These are phyloP conservation scores for Tachycineta bicolor DNA, from an alignment of 2,113 vertebrate genomes.

Conservation along the genomic window DNA sequence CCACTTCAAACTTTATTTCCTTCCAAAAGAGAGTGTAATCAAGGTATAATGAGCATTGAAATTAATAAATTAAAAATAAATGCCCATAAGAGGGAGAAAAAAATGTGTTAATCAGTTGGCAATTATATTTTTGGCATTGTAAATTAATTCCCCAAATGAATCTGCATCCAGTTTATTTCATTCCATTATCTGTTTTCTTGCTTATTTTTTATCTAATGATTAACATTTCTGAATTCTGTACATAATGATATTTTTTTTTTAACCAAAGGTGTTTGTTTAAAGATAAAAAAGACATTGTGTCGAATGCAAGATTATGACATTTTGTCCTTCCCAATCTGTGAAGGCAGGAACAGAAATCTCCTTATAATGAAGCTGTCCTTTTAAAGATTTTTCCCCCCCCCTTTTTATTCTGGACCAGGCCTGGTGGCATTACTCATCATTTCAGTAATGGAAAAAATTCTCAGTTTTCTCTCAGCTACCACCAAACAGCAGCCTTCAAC, in stretches of 20 bases:
- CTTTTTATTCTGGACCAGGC: background rate
- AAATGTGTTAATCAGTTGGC: slow-evolving; percentile 62
- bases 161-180: slow-evolving; percentile 47
- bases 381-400: background rate
- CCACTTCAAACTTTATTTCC: slow-evolving; percentile 71
- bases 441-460: slow-evolving; percentile 8
- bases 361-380: background rate
- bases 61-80: slow-evolving; percentile 81
- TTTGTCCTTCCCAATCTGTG: background rate
- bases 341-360: background rate
- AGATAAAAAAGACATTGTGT: slow-evolving; percentile 18
- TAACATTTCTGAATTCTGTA: slow-evolving; percentile 47
- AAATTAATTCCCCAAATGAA: slow-evolving; percentile 73
- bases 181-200: slow-evolving; percentile 54
- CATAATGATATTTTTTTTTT: background rate
- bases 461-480: background rate
- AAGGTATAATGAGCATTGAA: slow-evolving; percentile 72
- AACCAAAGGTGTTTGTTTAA: slow-evolving; percentile 27
- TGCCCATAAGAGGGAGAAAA: slow-evolving; percentile 66
- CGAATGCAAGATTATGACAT: background rate
- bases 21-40: slow-evolving; percentile 69
- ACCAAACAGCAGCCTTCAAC: background rate
- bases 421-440: background rate
- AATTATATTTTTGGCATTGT: slow-evolving; percentile 76
- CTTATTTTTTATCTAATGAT: slow-evolving; percentile 53